These are phyloP conservation scores for Thryonomys swinderianus DNA, from an alignment of 2,113 vertebrate species.

Conservation along the genomic window DNA sequence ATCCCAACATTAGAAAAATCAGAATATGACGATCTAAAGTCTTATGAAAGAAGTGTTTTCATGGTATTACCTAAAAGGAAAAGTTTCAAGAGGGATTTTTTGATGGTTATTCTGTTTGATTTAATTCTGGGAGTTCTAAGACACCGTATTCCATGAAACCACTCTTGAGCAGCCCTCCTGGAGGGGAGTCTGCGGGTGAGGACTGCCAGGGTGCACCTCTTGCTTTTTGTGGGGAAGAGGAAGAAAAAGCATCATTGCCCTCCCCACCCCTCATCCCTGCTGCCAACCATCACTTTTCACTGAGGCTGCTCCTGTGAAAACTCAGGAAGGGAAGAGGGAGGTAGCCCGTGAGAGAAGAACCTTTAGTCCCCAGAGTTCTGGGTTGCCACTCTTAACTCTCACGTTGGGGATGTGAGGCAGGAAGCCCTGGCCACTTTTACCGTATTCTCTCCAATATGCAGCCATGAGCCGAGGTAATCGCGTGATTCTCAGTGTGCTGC, in stretches of 20 bases:
- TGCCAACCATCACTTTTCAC: not conserved
- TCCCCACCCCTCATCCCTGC: not conserved
- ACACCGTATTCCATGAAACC: not conserved
- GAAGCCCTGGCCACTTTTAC: not conserved
- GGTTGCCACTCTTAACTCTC: not conserved
- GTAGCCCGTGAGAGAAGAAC: not conserved
- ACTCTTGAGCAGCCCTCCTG: not conserved
- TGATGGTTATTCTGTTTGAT: constrained; percentile 37
- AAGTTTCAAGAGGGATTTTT: not conserved
- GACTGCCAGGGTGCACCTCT: not conserved
- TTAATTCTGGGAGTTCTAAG: not conserved
- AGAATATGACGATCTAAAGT: not conserved
- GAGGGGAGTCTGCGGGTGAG: not conserved
- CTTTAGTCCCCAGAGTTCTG: not conserved
- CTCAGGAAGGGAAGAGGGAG: not conserved
- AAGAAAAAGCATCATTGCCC: not conserved
- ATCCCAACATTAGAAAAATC: not conserved
- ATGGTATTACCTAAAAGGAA: not conserved
- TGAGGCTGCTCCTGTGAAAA: not conserved
- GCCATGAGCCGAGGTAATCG: not conserved
- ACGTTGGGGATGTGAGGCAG: not conserved
- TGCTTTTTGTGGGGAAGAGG: not conserved
- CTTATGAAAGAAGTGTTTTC: not conserved
- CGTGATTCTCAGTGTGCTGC: not conserved
- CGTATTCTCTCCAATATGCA: not conserved